Conservation (phyloP, 2,888 invertebrate genomes). For the Lysandra bellargus region DNA sequence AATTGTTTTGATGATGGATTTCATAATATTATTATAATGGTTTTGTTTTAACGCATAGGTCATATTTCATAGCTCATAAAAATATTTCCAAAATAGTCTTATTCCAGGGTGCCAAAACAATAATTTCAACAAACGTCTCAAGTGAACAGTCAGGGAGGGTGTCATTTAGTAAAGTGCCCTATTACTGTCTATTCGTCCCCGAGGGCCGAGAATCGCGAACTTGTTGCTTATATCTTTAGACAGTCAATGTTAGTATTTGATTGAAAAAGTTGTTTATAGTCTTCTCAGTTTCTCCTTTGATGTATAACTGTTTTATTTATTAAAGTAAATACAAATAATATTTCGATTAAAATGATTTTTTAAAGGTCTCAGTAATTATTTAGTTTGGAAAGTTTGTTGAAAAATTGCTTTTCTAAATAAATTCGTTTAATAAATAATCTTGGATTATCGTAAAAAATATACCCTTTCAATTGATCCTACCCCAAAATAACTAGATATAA, state of each 20-base stretch:
- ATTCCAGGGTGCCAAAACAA: background rate
- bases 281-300: background rate
- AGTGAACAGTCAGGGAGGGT: conserved; percentile 13
- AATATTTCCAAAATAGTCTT: background rate
- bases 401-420: background rate
- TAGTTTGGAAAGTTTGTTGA: background rate
- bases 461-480: no score
- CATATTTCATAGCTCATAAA: no score
- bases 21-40: no score
- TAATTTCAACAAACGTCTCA: background rate
- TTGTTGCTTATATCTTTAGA: conserved; percentile 25
- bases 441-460: no score
- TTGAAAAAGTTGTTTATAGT: conserved; percentile 25
- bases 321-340: background rate
- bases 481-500: no score
- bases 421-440: background rate
- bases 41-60: no score
- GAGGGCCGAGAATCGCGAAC: background rate
- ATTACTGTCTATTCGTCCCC: conserved; percentile 27
- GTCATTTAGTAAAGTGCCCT: conserved; percentile 29
- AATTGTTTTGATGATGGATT: no score
- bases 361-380: background rate
- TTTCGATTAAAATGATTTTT: background rate
- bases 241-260: conserved; percentile 13
- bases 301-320: background rate